Evolutionary conservation across 1,140 invertebrate species (phyloP), one percentile per base, ranked within the genome.

Genomic region (Holotrichia oblita): DNA sequence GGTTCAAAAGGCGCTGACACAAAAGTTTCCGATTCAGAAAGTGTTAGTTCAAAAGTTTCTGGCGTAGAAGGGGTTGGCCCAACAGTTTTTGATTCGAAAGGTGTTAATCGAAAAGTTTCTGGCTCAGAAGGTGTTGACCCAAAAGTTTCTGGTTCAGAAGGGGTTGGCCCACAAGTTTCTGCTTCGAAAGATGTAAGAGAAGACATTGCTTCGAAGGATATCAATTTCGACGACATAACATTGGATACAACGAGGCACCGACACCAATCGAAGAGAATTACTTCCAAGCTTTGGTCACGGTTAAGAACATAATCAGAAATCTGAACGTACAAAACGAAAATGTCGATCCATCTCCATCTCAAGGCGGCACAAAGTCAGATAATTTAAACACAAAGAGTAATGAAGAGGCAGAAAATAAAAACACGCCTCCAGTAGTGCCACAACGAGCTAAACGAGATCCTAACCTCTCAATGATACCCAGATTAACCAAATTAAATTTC

Each of bases 241-340:
- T 34, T 69, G 12, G 61, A 69, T 69, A n/a, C n/a, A 34, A 24
- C 12, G 61, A 69, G 8, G 3, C 22, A 14, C 22, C 61, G 3
- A 14, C 27, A 34, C 24, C 20, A 69, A 24, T 34, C 20, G 7
- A 69, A 69, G 61, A 69, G 12, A 69, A 69, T 27, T 69, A 69
- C 14, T 69, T 69, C 22, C 73, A 74, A 74, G 73, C 73, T 40
- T 20, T 44, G 9, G 73, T 74, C 9, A 74, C 73, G 2, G 73
- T 74, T 9, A 69, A 69, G 12, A 69, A 34, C 14, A 69, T 69
- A 22, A 69, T 69, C 14, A 69, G 22, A 34, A 69, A 69, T 27
- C 24, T 69, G 22, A 69, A 69, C 14, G 22, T 14, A 9, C 61
- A 61, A 61, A 14, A 69, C 2, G 61, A 24, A 27, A 17, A 69